A percentile compares a stretch with the other conserved stretches of the same genome.
Conservation (phyloP, 1,140 invertebrate species). For the Schlechtendalia chinensis region DNA sequence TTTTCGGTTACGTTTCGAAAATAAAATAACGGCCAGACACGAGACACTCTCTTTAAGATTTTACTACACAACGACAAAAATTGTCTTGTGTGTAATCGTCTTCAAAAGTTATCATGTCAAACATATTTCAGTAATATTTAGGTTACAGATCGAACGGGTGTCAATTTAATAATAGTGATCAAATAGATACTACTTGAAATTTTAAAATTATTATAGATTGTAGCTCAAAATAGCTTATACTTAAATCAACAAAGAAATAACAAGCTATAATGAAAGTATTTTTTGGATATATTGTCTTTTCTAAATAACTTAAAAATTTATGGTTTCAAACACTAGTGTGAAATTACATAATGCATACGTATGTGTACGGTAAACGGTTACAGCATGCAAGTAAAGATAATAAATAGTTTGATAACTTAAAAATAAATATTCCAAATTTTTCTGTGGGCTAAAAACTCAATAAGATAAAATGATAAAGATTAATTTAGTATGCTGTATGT, state of each 20-base stretch:
- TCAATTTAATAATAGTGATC: too few species aligned
- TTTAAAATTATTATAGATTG: background rate
- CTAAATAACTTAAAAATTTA: background rate
- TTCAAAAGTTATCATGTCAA: too few species aligned
- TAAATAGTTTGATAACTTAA: background rate
- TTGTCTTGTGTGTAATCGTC: too few species aligned
- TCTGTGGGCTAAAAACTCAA: constrained; percentile 17
- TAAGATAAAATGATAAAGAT: background rate
- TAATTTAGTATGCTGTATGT: background rate
- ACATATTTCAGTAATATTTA: too few species aligned
- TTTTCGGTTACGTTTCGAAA: too few species aligned
- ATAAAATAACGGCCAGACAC: too few species aligned
- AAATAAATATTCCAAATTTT: background rate
- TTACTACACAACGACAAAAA: too few species aligned
- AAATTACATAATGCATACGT: too few species aligned
- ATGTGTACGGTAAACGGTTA: too few species aligned
- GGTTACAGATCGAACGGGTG: too few species aligned
- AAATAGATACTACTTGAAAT: too few species aligned
- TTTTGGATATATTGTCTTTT: background rate
- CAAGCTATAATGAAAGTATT: constrained; percentile 39
- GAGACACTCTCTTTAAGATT: too few species aligned
- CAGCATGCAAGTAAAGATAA: background rate
- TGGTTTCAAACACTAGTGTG: background rate
- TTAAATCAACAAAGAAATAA: constrained; percentile 47
- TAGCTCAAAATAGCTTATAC: constrained; percentile 36